phyloP scores from a whole-genome alignment of 2,888 invertebrate genomes.

The Ectropis crepuscularia region DNA sequence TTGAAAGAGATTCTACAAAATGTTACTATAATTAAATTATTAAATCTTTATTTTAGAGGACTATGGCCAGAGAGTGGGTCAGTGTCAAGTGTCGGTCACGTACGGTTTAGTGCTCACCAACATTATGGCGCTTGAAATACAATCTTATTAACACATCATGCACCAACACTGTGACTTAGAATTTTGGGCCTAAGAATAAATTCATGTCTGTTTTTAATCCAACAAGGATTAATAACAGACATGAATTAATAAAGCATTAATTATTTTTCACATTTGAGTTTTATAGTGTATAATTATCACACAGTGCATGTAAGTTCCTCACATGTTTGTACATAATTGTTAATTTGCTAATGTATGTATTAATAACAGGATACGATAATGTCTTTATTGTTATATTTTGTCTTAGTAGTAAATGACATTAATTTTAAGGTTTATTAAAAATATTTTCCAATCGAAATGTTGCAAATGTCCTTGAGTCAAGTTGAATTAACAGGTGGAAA shows the following conservation, averaged over 20 bases:
- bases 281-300: too few relatives aligned
- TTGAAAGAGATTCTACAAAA: too few relatives aligned
- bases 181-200: conserved; percentile 3
- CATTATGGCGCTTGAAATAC: conserved; percentile 71
- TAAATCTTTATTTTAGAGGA: too few relatives aligned
- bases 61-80: conserved; percentile 54
- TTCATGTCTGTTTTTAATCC: too few relatives aligned
- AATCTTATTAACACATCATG: conserved; percentile 57
- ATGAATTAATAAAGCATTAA: too few relatives aligned
- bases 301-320: too few relatives aligned
- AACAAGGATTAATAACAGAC: too few relatives aligned
- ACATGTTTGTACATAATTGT: too few relatives aligned
- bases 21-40: too few relatives aligned
- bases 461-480: conserved; percentile 37
- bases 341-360: too few relatives aligned
- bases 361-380: too few relatives aligned
- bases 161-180: conserved; percentile 43
- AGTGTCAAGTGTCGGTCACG: conserved; percentile 78
- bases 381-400: neutral
- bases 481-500: conserved; percentile 37
- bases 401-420: conserved; percentile 26
- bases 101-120: conserved; percentile 71
- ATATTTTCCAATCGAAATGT: conserved; percentile 34
- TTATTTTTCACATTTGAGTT: too few relatives aligned
- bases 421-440: conserved; percentile 30